These are phyloP conservation scores for Thinocorus orbignyianus DNA, from an alignment of 2,113 vertebrate genomes.

Conservation along the genomic window DNA sequence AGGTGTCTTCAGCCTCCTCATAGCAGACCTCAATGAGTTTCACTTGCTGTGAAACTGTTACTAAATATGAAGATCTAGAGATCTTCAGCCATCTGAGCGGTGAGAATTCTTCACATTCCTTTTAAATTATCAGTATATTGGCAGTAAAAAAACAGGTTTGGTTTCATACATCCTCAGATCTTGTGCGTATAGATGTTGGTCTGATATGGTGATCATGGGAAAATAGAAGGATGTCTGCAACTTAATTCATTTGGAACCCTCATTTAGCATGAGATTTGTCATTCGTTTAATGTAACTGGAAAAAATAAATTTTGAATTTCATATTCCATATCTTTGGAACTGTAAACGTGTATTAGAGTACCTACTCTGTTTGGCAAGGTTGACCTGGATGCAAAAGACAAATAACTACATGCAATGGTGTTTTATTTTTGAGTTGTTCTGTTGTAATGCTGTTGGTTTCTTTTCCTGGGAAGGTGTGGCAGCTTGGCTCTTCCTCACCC, in stretches of 20 bases:
- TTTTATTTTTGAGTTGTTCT: neutral
- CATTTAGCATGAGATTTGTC: neutral
- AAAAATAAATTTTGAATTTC: neutral
- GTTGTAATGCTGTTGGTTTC: neutral
- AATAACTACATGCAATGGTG: neutral
- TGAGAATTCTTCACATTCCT: neutral
- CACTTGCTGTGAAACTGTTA: neutral
- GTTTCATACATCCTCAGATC: neutral
- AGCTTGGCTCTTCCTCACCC: constrained; percentile 96
- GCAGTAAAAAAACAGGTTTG: neutral
- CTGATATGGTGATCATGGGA: neutral
- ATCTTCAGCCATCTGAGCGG: neutral
- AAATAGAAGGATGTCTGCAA: neutral
- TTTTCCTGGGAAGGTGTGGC: constrained; percentile 86
- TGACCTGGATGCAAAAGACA: neutral
- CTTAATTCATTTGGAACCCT: neutral
- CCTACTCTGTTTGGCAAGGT: neutral
- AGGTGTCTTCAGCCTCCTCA: neutral
- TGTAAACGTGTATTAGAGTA: neutral
- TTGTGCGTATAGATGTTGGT: neutral
- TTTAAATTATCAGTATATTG: neutral
- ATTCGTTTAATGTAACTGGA: neutral
- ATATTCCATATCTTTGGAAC: neutral
- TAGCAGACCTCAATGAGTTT: neutral
- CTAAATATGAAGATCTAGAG: neutral